Percentiles rank a stretch among this genome's conserved stretches.
Conservation (phyloP, 2,797 vertebrate species). For the Jordanella pulchra region DNA sequence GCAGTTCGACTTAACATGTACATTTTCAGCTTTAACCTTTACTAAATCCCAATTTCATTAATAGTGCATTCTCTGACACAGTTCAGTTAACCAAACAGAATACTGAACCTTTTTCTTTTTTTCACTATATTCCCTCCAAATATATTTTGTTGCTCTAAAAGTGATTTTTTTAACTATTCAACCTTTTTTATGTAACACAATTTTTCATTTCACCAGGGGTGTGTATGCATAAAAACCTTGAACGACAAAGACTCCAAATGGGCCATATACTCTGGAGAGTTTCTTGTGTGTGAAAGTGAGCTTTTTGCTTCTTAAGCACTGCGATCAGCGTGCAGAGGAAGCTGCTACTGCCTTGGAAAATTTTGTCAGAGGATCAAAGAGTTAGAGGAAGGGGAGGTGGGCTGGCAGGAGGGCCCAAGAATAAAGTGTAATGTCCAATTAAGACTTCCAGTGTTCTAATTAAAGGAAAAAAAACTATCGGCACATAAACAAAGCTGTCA, state of each 20-base stretch:
- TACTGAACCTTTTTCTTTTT: neutral
- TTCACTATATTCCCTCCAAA: neutral
- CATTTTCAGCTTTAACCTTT: neutral
- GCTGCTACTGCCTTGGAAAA: conserved; percentile 57
- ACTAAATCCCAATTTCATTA: neutral
- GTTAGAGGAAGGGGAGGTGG: conserved; percentile 41
- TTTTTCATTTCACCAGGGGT: neutral
- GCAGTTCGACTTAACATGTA: conserved; percentile 14
- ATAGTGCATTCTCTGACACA: conserved; percentile 1
- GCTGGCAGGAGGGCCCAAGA: conserved; percentile 27
- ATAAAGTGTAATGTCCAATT: conserved; percentile 71
- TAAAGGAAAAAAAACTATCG: conserved; percentile 51
- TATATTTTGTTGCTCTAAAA: neutral
- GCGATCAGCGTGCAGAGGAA: conserved; percentile 32
- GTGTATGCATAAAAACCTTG: conserved; percentile 9
- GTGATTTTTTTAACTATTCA: too few species aligned
- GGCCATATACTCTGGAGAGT: conserved; percentile 21
- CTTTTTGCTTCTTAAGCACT: conserved; percentile 49
- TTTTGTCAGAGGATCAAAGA: conserved; percentile 65
- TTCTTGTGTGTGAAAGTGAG: conserved; percentile 46
- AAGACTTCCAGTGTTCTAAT: conserved; percentile 74
- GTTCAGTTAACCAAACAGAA: neutral
- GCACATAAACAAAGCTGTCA: conserved; percentile 60
- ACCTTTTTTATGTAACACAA: neutral
- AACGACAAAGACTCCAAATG: conserved; percentile 17